Percentiles rank a stretch among this genome's conserved stretches.
These are phyloP conservation scores for Diadophis punctatus DNA, from an alignment of 2,113 vertebrate genomes.

Conservation along the genomic window DNA sequence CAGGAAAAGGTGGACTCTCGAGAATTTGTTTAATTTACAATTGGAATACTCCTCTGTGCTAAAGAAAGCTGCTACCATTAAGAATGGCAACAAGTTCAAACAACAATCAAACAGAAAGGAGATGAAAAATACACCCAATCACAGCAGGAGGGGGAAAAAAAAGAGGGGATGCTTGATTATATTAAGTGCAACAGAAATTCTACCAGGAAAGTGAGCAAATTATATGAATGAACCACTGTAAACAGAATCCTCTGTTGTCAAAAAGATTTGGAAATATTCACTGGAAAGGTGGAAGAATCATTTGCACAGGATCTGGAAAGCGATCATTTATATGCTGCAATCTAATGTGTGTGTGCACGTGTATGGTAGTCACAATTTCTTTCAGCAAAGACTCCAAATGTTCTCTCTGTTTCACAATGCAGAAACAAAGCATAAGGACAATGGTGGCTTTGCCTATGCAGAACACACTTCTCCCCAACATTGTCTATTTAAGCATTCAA, in stretches of 20 bases:
- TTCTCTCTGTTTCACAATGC: background rate
- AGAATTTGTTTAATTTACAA: background rate
- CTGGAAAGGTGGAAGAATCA: background rate
- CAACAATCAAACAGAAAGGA: background rate
- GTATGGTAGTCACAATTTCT: background rate
- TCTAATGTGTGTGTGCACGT: background rate
- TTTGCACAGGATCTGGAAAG: background rate
- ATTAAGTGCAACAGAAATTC: background rate
- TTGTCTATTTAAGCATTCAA: background rate
- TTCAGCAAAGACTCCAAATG: background rate
- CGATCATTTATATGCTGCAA: background rate
- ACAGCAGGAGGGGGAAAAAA: background rate
- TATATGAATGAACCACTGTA: background rate
- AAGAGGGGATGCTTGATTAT: background rate
- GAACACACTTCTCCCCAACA: background rate
- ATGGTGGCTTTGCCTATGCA: background rate
- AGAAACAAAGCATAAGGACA: background rate
- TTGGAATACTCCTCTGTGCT: background rate
- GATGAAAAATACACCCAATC: background rate
- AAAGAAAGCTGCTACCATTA: background rate
- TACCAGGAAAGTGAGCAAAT: background rate
- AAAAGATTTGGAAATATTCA: background rate
- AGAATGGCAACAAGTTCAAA: background rate
- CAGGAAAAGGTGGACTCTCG: background rate
- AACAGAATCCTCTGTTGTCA: background rate